phyloP scores from a whole-genome alignment of 2,888 invertebrate species.

The Drosophila algonquin region DNA sequence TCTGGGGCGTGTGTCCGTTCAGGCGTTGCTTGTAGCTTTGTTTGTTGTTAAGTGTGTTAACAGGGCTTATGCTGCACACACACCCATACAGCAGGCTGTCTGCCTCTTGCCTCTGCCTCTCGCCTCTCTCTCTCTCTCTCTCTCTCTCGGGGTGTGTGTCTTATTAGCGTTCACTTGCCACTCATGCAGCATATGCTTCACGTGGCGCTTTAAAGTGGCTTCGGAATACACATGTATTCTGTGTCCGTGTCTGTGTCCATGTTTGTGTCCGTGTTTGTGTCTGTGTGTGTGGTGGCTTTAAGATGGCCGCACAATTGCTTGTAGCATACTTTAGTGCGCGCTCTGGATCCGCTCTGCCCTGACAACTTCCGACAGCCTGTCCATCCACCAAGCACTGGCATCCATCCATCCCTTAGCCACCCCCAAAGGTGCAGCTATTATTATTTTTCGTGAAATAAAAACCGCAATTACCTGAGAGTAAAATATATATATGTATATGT shows the following conservation, averaged over 20 bases:
- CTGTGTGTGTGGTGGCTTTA: constrained; percentile 53
- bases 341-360: constrained; percentile 38
- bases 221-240: not conserved
- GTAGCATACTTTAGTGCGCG: constrained; percentile 48
- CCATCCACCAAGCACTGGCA: constrained; percentile 22
- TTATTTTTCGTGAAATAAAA: constrained; percentile 76
- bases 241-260: constrained; percentile 1
- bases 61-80: constrained; percentile 72
- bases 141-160: constrained; percentile 39
- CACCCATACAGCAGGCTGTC: constrained; percentile 12
- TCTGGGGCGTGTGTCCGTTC: constrained; percentile 53
- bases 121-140: not conserved
- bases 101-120: not conserved
- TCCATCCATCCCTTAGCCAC: constrained; percentile 3
- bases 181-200: constrained; percentile 58
- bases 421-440: constrained; percentile 51
- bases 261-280: not conserved
- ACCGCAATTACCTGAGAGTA: constrained; percentile 77
- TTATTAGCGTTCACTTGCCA: constrained; percentile 68
- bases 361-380: constrained; percentile 74
- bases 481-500: constrained; percentile 52
- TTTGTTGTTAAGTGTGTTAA: constrained; percentile 79
- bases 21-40: constrained; percentile 57
- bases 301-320: constrained; percentile 39
- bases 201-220: constrained; percentile 62